Evolutionary conservation across 37 sponge, comb jelly and placozoan species (phyloP), one percentile per base, ranked within the genome.

Genomic region (Oscarella lobularis): DNA sequence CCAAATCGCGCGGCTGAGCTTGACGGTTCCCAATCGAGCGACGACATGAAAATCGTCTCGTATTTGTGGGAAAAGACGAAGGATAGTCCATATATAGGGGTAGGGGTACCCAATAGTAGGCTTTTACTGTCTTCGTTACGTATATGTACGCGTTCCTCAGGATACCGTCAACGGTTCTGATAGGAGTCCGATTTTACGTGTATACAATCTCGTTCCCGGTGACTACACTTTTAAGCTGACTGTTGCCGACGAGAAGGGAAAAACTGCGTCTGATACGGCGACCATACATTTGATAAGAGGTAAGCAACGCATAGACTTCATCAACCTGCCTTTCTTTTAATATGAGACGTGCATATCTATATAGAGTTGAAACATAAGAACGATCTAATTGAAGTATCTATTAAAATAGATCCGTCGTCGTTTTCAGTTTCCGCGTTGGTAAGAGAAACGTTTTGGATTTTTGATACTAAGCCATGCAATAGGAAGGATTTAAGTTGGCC

Each of bases 41-140:
- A 84, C 71, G 92, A 92, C 39, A 78, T 81, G 73, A 88, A 85
- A 3, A 94, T 94, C 39, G 72, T 73, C 2, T 32, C 66, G 20
- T 95, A 83, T 55, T 67, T 82, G 73, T 95, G 95, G 95, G 66
- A 33, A 41, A 65, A 87, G 14, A 78, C 89, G 38, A 55, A 55
- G 36, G 31, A 83, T 69, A 95, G 95, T 39, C 92, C 92, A 66
- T 88, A 88, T 37, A 77, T 81, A 35, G 92, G 88, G 71, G 89
- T 87, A 66, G 40, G 87, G 71, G 31, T 35, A 68, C 4, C 35
- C 31, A 14, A 29, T 35, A 68, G 29, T 32, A 32, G 6, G 6
- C 31, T 4, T 30, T 5, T 68, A 4, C 6, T 4, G 6, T 68
- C 4, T 68, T 68, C 4, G 31, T 68, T 5, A 29, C 29, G 71